These are phyloP conservation scores for Pararge aegeria DNA, from an alignment of 1,140 invertebrate species.

Conservation along the genomic window DNA sequence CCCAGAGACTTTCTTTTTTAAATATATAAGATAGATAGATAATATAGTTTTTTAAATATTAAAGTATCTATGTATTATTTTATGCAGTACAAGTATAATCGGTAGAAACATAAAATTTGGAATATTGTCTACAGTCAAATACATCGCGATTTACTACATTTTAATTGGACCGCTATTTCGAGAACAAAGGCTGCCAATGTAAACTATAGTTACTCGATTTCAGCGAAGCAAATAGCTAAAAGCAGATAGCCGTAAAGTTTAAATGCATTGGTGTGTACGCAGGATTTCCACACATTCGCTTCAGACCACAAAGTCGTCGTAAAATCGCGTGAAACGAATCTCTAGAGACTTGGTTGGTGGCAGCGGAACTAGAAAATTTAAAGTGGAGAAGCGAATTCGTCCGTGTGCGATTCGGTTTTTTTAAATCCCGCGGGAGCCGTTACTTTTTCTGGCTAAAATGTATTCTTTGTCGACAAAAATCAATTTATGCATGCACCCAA, in stretches of 20 bases:
- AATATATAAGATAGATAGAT: no score
- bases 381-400: background rate
- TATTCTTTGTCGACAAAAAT: no score
- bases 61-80: background rate
- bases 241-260: slow-evolving; percentile 36
- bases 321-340: slow-evolving; percentile 42
- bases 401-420: no score
- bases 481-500: no score
- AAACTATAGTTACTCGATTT: slow-evolving; percentile 31
- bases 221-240: slow-evolving; percentile 31
- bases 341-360: slow-evolving; percentile 25
- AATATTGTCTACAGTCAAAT: slow-evolving; percentile 10
- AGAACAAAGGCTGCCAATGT: slow-evolving; percentile 30
- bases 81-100: background rate
- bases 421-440: no score
- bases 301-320: slow-evolving; percentile 39
- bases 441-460: no score
- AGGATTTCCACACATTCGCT: slow-evolving; percentile 19
- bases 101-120: no score
- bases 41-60: no score
- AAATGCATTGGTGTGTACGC: slow-evolving; percentile 1
- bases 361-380: slow-evolving; percentile 21
- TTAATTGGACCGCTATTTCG: slow-evolving; percentile 25
- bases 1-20: no score
- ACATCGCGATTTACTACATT: slow-evolving; percentile 13